Conservation (phyloP, 2,113 vertebrate genomes). For the Procavia capensis region DNA sequence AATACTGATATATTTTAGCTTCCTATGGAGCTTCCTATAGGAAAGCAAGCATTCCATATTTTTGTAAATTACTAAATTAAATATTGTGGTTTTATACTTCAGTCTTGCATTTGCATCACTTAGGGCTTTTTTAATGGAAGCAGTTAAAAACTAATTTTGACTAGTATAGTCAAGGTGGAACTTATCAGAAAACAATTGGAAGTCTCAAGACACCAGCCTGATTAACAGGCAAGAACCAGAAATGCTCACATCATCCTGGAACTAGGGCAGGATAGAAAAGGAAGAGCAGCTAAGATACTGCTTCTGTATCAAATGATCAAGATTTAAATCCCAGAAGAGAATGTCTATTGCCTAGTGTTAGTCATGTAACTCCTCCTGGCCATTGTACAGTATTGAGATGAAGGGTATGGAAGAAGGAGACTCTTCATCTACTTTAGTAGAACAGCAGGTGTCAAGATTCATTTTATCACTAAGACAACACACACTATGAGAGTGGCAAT, state of each 20-base stretch:
- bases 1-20: neutral
- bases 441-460: neutral
- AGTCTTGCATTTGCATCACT: neutral
- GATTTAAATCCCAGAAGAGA: neutral
- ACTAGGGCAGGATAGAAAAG: neutral
- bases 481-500: neutral
- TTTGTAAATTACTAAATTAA: neutral
- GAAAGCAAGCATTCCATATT: neutral
- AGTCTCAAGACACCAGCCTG: neutral
- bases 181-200: slow-evolving; percentile 1
- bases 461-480: neutral
- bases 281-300: neutral
- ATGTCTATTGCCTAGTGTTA: neutral
- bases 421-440: neutral
- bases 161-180: neutral
- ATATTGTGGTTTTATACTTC: neutral
- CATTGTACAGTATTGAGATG: neutral
- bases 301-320: neutral
- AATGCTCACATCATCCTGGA: neutral
- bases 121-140: neutral
- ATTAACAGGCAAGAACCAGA: neutral
- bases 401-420: neutral
- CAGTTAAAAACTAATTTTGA: slow-evolving; percentile 9
- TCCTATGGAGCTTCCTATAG: neutral
- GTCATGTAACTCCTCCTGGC: neutral